Evolutionary conservation across 2,888 invertebrate species (phyloP).

Genomic region (Philaethria dido): DNA sequence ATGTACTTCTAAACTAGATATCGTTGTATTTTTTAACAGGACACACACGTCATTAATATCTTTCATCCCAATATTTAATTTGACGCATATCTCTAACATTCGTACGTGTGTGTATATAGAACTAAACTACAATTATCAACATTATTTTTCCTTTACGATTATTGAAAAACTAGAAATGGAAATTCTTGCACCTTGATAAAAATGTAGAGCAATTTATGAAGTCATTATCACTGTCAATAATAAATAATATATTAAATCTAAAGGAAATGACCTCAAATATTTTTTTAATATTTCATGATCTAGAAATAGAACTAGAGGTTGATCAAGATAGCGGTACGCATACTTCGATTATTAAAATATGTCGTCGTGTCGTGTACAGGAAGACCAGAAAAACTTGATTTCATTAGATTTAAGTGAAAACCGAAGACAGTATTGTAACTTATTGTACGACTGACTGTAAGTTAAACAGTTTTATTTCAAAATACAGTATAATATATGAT

Average conservation of each 20-base stretch:
- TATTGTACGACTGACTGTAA: too few species aligned
- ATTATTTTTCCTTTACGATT: not conserved
- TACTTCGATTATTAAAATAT: slow-evolving; percentile 4
- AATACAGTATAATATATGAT: too few species aligned
- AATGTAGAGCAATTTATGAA: slow-evolving; percentile 16
- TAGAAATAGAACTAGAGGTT: slow-evolving; percentile 26
- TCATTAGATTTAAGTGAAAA: not conserved
- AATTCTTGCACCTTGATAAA: slow-evolving; percentile 18
- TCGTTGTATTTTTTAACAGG: too few species aligned
- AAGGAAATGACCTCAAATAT: slow-evolving; percentile 33
- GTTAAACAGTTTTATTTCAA: too few species aligned
- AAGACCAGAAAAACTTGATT: not conserved
- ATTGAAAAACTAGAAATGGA: slow-evolving; percentile 4
- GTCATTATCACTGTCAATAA: slow-evolving; percentile 25
- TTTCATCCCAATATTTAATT: too few species aligned
- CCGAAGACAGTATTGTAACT: too few species aligned
- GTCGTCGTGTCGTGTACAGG: not conserved
- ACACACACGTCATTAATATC: too few species aligned
- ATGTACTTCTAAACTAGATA: too few species aligned
- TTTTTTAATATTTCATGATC: slow-evolving; percentile 34
- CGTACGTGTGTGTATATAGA: not conserved
- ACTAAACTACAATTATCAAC: not conserved
- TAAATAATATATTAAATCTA: slow-evolving; percentile 23
- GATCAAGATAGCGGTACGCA: slow-evolving; percentile 16
- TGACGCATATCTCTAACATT: not conserved